Percentiles rank a stretch among this genome's conserved stretches.
phyloP scores from a whole-genome alignment of 2,797 vertebrate genomes.

The Pangasius macronema region DNA sequence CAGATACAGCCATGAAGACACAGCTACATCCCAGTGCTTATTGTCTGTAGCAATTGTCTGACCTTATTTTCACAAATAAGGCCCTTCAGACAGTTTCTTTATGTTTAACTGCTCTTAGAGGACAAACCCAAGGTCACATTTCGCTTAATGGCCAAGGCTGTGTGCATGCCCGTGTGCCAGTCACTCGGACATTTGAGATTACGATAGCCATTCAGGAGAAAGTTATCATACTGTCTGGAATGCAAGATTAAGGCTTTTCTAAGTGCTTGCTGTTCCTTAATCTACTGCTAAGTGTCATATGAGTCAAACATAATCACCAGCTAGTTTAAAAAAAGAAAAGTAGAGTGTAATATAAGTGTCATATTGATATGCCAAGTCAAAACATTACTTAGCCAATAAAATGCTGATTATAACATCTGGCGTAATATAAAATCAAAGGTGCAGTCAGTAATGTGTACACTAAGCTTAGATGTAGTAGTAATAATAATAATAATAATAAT shows the following conservation, averaged over 20 bases:
- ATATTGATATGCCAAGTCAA: not conserved
- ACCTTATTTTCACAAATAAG: not conserved
- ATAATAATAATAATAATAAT: not conserved
- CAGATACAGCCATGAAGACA: not conserved
- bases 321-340: slow-evolving; percentile 6
- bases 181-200: slow-evolving; percentile 41
- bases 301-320: slow-evolving; percentile 19
- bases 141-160: not conserved
- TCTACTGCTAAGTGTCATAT: slow-evolving; percentile 1
- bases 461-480: not conserved
- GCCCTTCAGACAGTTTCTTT: not conserved
- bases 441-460: not conserved
- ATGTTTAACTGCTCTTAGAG: not conserved
- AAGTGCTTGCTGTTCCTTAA: slow-evolving; percentile 23
- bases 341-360: not conserved
- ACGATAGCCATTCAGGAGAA: slow-evolving; percentile 11
- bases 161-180: slow-evolving; percentile 37
- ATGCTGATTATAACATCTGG: not conserved
- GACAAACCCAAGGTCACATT: slow-evolving; percentile 34
- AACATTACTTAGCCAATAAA: not conserved
- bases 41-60: not conserved
- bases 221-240: slow-evolving; percentile 45
- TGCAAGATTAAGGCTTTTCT: slow-evolving; percentile 18
- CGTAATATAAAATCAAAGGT: not conserved
- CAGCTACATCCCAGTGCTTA: not conserved